Base-by-base conservation (phyloP, 2,797 vertebrate genomes). In the Xerus rutilus region DNA sequence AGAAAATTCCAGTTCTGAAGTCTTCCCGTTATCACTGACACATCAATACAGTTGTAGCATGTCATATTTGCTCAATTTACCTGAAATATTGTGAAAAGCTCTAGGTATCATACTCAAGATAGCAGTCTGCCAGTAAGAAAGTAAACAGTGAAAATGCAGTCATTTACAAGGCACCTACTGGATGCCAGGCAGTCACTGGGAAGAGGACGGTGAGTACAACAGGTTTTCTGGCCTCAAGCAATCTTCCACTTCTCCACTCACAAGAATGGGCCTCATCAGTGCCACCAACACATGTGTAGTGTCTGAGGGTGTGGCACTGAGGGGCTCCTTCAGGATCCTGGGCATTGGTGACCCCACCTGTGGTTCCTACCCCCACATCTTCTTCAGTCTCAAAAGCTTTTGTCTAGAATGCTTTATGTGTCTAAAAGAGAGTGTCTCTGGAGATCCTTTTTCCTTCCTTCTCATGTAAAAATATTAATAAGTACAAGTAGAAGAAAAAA, bases 1-100 rank as follows among this genome's bases (percentile, higher is more conserved):
- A 59, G 52, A 69, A 84, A 94, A 65, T 17, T 9, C 25, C 32
- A 23, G 0, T 47, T 76, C 28, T 86, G 52, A 79, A 11, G 35
- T 76, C 67, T 59, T 95, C 23, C 62, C 13, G 28, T 74, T 45
- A 86, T 49, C 74, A 96, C 32, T 91, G 32, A 67, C 15, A 89
- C 20, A 23, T 30, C 62, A 14, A 7, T 62, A 39, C 0, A 39
- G 17, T 32, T 62, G 69, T 1, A 32, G 1, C 54, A 5, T 1
- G 18, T 76, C 69, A 76, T 10, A 52, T 49, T 52, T 84, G 25
- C 13, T n/a, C 39, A 2, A 57, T 78, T 85, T 79, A 52, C 7
- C 17, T 25, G 47, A n/a, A 91, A 73, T 23, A 32, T 74, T 74
- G 25, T 28, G 11, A 15, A 70, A 39, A 72, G 9, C n/a, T 78